A percentile compares a stretch with the other conserved stretches of the same genome.
These are phyloP conservation scores for Eriocheir sinensis DNA, from an alignment of 1,140 invertebrate genomes.

Conservation along the genomic window DNA sequence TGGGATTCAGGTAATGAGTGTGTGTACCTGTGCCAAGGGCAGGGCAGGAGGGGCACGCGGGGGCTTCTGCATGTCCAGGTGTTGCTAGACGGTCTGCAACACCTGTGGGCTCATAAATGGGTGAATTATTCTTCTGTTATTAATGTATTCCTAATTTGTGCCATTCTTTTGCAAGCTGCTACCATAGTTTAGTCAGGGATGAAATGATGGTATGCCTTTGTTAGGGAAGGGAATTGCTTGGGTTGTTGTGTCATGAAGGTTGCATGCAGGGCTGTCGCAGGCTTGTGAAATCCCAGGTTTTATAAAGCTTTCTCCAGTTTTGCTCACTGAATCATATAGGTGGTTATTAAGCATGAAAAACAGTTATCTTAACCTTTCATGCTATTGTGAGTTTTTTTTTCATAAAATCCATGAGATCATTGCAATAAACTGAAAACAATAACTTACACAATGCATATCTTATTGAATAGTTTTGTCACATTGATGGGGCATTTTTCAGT, in stretches of 20 bases:
- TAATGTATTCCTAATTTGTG: conserved; percentile 2
- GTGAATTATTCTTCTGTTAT: background rate
- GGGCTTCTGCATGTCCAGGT: background rate
- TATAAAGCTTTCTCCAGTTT: background rate
- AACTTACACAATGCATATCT: background rate
- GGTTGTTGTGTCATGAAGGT: background rate
- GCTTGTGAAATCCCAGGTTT: background rate
- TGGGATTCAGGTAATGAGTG: background rate
- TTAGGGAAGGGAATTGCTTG: background rate
- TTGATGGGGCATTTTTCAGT: conserved; percentile 15
- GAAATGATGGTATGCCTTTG: background rate
- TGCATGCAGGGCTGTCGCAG: background rate
- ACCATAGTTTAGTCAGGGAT: background rate
- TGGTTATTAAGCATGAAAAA: background rate
- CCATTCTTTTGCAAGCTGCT: background rate
- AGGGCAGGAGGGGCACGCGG: background rate
- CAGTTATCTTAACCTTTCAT: background rate
- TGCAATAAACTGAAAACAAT: background rate
- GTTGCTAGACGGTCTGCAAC: background rate
- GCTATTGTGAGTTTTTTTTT: background rate
- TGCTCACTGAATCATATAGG: background rate
- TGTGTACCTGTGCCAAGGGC: conserved; percentile 18
- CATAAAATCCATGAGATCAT: background rate
- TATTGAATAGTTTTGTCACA: background rate
- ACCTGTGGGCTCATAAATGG: too few species aligned